phyloP scores from a whole-genome alignment of 2,797 vertebrate species.

The Valencia hispanica region DNA sequence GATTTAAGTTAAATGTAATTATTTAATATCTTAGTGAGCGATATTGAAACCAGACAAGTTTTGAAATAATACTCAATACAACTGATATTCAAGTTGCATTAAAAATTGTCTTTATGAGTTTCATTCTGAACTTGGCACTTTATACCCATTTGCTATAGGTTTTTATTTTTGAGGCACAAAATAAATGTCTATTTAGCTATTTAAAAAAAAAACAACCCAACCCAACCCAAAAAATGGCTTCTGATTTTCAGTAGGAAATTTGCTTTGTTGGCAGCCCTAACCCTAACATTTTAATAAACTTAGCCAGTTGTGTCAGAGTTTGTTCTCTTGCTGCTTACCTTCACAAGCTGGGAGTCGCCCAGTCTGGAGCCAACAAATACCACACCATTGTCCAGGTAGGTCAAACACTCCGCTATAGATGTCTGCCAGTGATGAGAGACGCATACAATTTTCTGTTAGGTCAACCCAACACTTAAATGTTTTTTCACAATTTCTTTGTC shows the following conservation, averaged over 20 bases:
- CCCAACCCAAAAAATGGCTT: not conserved
- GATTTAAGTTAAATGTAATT: not conserved
- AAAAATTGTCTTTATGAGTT: not conserved
- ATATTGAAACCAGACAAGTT: not conserved
- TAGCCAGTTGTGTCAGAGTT: not conserved
- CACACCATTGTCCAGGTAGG: conserved; percentile 97
- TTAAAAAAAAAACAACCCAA: not conserved
- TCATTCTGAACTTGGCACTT: not conserved
- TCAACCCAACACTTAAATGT: not conserved
- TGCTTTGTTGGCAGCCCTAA: not conserved
- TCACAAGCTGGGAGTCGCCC: conserved; percentile 97
- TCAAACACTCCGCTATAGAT: conserved; percentile 96
- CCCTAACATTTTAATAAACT: not conserved
- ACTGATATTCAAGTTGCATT: too few relatives aligned
- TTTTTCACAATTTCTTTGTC: not conserved
- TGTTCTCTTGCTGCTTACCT: conserved; percentile 78
- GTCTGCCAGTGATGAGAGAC: conserved; percentile 79
- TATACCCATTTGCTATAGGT: too few relatives aligned
- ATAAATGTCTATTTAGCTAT: not conserved
- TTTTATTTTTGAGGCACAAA: not conserved
- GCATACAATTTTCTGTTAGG: not conserved
- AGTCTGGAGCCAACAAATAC: conserved; percentile 98
- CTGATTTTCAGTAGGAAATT: not conserved
- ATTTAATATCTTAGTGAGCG: too few relatives aligned
- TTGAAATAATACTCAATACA: too few relatives aligned